Conservation (phyloP, 2,113 vertebrate species). For the Lepisosteus oculatus region DNA sequence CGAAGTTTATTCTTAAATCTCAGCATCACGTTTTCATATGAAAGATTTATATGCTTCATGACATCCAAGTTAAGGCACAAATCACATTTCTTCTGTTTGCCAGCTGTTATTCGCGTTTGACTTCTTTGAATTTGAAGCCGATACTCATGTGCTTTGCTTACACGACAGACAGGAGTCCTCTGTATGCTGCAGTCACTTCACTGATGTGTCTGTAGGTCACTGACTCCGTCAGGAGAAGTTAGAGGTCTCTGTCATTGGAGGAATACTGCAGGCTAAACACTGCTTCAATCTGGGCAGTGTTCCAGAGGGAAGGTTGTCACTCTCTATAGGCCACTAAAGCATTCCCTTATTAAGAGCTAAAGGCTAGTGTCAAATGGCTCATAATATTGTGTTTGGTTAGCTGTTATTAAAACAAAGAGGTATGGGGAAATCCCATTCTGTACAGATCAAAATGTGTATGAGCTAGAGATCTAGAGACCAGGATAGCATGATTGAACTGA, state of each 20-base stretch:
- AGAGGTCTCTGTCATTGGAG: not conserved
- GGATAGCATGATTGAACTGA: not conserved
- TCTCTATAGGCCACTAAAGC: not conserved
- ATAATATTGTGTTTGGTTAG: not conserved
- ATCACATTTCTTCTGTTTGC: too few relatives aligned
- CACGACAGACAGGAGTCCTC: too few relatives aligned
- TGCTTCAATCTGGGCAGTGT: not conserved
- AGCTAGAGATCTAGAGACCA: not conserved
- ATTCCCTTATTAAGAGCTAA: not conserved
- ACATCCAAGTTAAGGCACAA: too few relatives aligned
- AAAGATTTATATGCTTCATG: too few relatives aligned
- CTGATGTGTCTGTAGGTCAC: not conserved
- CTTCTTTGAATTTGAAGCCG: too few relatives aligned
- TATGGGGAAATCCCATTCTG: not conserved
- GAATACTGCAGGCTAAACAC: not conserved
- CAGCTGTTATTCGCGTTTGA: too few relatives aligned
- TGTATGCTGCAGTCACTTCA: not conserved
- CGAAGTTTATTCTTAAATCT: too few relatives aligned
- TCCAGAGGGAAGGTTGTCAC: not conserved
- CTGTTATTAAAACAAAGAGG: too few relatives aligned
- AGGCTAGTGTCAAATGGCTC: not conserved
- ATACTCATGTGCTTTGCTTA: too few relatives aligned
- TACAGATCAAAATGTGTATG: not conserved
- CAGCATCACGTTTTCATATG: too few relatives aligned
- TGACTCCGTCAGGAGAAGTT: slow-evolving; percentile 5